Base-by-base conservation (phyloP, 2,113 vertebrate genomes). In the Caretta caretta region DNA sequence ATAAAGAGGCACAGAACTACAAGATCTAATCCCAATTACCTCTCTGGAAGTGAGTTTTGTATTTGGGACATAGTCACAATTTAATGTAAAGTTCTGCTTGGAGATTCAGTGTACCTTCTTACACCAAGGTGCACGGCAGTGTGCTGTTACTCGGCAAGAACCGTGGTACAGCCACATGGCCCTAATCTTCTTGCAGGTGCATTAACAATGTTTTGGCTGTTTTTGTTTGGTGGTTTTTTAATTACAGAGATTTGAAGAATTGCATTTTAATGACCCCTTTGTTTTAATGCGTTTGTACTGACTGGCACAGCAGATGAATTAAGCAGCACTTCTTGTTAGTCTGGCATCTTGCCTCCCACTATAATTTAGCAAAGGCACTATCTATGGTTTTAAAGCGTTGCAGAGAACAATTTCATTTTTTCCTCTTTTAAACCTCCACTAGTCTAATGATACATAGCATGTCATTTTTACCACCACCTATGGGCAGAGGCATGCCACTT, bases 391-490 rank as follows among this genome's bases (percentile, higher is more conserved):
- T 75, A 79, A 93, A 83, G 35, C 75, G 91, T 16, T 76, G 48
- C 62, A 57, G 83, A 86, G 65, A 87, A 11, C 53, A 22, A 4
- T 10, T 88, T 90, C 88, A 83, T 54, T 59, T 65, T 27, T 86
- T 25, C 31, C 24, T 62, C 22, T 79, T 89, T 94, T 51, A 69
- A 90, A 87, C 75, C 57, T 94, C 29, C 35, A 8, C 46, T 35
- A 13, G 29, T 90, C 5, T 88, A 92, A 90, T 88, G 94, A 81
- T 8, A 29, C 62, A 89, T 84, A 95, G 65, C 80, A 89, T 48
- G 79, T 85, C 9, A 50, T 89, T 97, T 91, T 96, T 81, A 86
- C 87, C 87, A 80, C 84, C 90, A 94, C 90, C 94, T 86, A 49
- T 0, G 3, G 86, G 87, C 92, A 94, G 90, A 93, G 86, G 80